Percentiles rank a stretch among this genome's conserved stretches.
Evolutionary conservation across 2,797 vertebrate species (phyloP).

Genomic region (Acanthis flammea): DNA sequence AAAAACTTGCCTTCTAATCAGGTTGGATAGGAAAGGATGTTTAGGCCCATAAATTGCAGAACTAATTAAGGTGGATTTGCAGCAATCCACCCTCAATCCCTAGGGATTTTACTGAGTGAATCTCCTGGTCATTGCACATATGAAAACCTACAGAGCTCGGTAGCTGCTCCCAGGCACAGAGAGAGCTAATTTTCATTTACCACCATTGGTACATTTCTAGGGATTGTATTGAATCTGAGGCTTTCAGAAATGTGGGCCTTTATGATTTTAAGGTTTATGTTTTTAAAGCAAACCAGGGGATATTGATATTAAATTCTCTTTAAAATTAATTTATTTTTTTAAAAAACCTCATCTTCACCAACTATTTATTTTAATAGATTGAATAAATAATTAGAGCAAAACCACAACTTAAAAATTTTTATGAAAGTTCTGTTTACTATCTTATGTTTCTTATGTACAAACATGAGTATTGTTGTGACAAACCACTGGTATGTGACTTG

Average conservation of each 20-base stretch:
- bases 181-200: neutral
- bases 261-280: neutral
- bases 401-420: neutral
- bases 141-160: neutral
- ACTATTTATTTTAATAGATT: neutral
- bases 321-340: neutral
- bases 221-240: neutral
- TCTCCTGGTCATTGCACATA: neutral
- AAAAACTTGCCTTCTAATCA: neutral
- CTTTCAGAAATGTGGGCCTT: neutral
- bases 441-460: neutral
- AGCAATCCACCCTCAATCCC: neutral
- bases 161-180: neutral
- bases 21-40: neutral
- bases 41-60: neutral
- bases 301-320: neutral
- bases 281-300: neutral
- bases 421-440: neutral
- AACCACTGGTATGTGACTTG: neutral
- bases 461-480: neutral
- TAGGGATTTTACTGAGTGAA: neutral
- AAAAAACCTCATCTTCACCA: neutral
- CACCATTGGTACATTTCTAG: neutral
- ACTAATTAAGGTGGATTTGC: neutral
- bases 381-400: neutral